Evolutionary conservation across 2,888 invertebrate species (phyloP).

Genomic region (Meganola albula): DNA sequence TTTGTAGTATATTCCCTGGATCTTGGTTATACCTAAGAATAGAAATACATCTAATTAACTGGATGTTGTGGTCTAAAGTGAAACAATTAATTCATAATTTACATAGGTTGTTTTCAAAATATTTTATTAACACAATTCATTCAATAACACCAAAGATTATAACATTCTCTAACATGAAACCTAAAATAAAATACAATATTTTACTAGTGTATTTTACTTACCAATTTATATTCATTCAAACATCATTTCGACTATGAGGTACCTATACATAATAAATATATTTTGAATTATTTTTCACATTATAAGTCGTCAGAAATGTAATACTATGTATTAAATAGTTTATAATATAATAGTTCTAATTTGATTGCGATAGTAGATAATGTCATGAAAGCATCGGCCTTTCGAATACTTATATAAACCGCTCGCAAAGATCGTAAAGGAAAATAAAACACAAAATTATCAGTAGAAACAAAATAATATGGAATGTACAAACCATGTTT

Average conservation of each 20-base stretch:
- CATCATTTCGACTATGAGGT: conserved; percentile 74
- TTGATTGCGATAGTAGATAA: conserved; percentile 52
- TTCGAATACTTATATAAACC: conserved; percentile 42
- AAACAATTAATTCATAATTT: conserved; percentile 67
- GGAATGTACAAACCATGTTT: conserved; percentile 89
- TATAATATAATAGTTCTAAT: conserved; percentile 44
- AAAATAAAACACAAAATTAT: conserved; percentile 73
- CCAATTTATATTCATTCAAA: conserved; percentile 77
- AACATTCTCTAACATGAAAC: conserved; percentile 78
- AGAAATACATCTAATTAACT: too few species aligned
- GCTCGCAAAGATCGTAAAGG: conserved; percentile 56
- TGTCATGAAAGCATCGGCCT: conserved; percentile 58
- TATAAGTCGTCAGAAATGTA: conserved; percentile 63
- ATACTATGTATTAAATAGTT: conserved; percentile 35
- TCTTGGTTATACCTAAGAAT: too few species aligned
- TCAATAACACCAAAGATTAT: conserved; percentile 79
- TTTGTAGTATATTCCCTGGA: too few species aligned
- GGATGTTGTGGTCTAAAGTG: conserved; percentile 32
- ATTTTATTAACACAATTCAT: conserved; percentile 80
- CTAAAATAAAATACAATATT: conserved; percentile 76
- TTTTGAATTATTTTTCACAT: conserved; percentile 57
- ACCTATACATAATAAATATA: conserved; percentile 75
- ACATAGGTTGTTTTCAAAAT: conserved; percentile 74
- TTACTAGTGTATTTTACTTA: conserved; percentile 72
- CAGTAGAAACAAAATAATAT: conserved; percentile 83